Conservation (phyloP, 2,888 invertebrate genomes). For the Ophonus ardosiacus region DNA sequence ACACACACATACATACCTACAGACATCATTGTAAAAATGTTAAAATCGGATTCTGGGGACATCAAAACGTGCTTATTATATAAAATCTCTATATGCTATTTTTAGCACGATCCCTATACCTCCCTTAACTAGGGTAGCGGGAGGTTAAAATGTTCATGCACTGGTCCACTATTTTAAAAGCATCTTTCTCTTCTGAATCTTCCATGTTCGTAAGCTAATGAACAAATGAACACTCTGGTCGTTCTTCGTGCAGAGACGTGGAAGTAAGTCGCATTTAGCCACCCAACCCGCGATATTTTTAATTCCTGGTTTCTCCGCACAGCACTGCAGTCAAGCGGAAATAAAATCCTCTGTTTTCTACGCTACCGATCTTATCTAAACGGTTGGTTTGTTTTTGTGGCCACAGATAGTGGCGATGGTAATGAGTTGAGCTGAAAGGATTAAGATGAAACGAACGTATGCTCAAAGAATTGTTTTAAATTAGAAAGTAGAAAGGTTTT, state of each 20-base stretch:
- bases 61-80: too few species aligned
- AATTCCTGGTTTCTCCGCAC: constrained; percentile 6
- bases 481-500: not conserved
- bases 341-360: constrained; percentile 40
- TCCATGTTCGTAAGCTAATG: not conserved
- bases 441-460: constrained; percentile 12
- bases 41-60: too few species aligned
- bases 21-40: too few species aligned
- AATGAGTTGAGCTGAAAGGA: not conserved
- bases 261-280: constrained; percentile 43
- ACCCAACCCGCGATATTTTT: constrained; percentile 24
- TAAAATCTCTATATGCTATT: too few species aligned
- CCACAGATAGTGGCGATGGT: constrained; percentile 9
- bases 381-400: constrained; percentile 42
- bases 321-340: not conserved
- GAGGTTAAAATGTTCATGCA: too few species aligned
- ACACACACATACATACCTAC: too few species aligned
- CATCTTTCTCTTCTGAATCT: not conserved
- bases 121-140: too few species aligned
- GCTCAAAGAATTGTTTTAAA: constrained; percentile 12
- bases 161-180: too few species aligned
- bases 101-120: too few species aligned
- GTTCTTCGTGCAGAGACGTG: constrained; percentile 10
- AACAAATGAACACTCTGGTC: not conserved
- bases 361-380: constrained; percentile 27